These are phyloP conservation scores for Microplitis manilae DNA, from an alignment of 2,888 invertebrate species.

Conservation along the genomic window DNA sequence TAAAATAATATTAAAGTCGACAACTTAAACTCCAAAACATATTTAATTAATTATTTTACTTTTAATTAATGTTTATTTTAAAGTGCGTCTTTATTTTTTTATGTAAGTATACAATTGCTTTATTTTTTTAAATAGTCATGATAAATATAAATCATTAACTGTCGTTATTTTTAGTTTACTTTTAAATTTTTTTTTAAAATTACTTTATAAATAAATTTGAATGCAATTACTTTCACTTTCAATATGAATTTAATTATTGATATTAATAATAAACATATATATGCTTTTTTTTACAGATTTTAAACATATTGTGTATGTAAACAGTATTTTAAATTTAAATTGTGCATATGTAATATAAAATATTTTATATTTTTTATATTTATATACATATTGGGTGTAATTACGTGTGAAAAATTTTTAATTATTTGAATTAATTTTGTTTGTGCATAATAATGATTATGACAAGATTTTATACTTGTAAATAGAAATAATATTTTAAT, in stretches of 20 bases:
- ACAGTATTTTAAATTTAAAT: slow-evolving; percentile 5
- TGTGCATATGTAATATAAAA: slow-evolving; percentile 13
- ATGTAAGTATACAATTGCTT: too few relatives aligned
- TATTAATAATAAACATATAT: neutral
- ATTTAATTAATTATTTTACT: slow-evolving; percentile 17
- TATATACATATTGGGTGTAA: neutral
- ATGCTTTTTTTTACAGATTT: neutral
- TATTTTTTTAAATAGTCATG: too few relatives aligned
- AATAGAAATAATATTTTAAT: neutral
- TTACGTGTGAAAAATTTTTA: neutral
- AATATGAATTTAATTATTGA: slow-evolving; percentile 2
- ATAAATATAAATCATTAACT: too few relatives aligned
- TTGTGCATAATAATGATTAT: neutral
- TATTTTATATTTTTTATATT: neutral
- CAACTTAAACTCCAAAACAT: slow-evolving; percentile 9
- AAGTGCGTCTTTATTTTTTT: neutral
- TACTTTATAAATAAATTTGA: neutral
- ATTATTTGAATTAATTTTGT: neutral
- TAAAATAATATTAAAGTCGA: slow-evolving; percentile 41
- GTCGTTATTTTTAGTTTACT: neutral
- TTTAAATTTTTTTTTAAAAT: neutral
- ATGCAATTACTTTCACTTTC: neutral
- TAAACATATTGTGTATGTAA: neutral
- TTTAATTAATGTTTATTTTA: neutral
- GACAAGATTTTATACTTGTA: slow-evolving; percentile 1